Percentiles rank a stretch among this genome's conserved stretches.
Conservation (phyloP, 2,797 vertebrate species). For the Florisuga fusca region DNA sequence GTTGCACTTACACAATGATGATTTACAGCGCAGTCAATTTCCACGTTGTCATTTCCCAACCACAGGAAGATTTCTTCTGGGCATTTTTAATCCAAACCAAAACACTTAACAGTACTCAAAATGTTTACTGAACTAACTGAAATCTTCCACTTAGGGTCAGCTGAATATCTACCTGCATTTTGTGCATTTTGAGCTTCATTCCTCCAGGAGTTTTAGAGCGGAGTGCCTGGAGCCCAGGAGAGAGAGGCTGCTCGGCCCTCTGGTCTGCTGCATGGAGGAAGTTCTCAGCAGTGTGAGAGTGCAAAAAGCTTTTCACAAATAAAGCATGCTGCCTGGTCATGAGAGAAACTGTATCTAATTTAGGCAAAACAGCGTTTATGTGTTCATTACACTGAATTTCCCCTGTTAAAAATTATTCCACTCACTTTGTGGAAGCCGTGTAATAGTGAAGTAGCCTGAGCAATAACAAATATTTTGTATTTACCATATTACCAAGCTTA, state of each 20-base stretch:
- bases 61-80: not conserved
- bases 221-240: not conserved
- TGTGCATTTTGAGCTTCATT: not conserved
- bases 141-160: not conserved
- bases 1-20: rapidly evolving
- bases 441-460: not conserved
- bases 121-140: not conserved
- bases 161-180: not conserved
- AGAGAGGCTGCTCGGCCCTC: not conserved
- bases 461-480: not conserved
- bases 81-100: not conserved
- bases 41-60: not conserved
- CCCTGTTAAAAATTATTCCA: conserved; percentile 16
- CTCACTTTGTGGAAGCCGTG: not conserved
- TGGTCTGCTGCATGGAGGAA: not conserved
- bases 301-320: not conserved
- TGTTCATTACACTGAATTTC: conserved; percentile 20
- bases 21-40: rapidly evolving
- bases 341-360: not conserved
- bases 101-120: not conserved
- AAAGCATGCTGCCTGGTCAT: not conserved
- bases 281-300: not conserved
- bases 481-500: not conserved
- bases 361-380: not conserved
- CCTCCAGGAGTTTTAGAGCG: rapidly evolving